Evolutionary conservation across 2,888 invertebrate species (phyloP), one percentile per base, ranked within the genome.

Genomic region (Limnephilus rhombicus): DNA sequence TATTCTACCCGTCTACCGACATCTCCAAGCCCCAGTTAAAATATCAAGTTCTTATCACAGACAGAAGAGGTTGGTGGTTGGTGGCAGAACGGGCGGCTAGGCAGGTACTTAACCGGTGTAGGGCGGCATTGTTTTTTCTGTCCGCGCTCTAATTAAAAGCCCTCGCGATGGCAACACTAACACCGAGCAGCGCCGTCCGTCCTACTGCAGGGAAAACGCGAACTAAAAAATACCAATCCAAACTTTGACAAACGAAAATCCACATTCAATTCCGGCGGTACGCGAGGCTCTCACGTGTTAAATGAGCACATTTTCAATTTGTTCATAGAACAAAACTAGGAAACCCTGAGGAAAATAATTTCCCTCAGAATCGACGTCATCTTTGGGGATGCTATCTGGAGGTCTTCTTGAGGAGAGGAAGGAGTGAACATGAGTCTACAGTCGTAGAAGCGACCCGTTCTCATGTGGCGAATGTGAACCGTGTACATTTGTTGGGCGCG

Each of bases 81-180:
- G 18, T 41, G 53, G 18, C n/a, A 5, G 41, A 7, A 37, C 2
- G 85, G 85, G 45, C 41, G n/a, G 37, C n/a, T 85, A 41, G 85
- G 37, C 13, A 13, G 85, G 85, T 85, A 85, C 85, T 85, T 86
- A 86, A 86, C 49, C 86, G 45, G 86, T 45, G 45, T 49, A 86
- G 86, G 18, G 49, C n/a, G 45, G 45, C 86, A 86, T 86, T 86
- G 86, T 86, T 86, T 29, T 31, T 45, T 24, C 49, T 86, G 86
- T 86, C 45, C 45, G 41, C 86, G 86, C 45, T 13, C 86, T 49
- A 86, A 86, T 86, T 86, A 49, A 86, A 86, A 86, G 37, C 45
- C 49, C 45, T 45, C 86, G 29, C 86, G 86, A 45, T 45, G 49
- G 86, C 86, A 86, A 86, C 86, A 86, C 45, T 86, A 68, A n/a